Percentiles rank a stretch among this genome's conserved stretches.
Evolutionary conservation across 1,140 invertebrate species (phyloP).

Genomic region (Eciton burchellii): DNA sequence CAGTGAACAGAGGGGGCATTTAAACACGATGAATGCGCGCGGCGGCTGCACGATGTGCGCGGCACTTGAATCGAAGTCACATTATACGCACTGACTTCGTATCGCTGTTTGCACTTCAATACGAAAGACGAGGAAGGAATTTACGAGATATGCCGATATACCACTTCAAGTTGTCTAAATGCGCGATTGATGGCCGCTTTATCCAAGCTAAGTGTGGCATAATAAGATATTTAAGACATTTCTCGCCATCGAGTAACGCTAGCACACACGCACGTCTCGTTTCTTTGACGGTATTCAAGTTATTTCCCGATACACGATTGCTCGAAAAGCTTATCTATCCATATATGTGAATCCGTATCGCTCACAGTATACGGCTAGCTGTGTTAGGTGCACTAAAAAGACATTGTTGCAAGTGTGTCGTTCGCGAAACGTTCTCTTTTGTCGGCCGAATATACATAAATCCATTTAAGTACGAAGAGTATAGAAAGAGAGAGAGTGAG

Average conservation of each 20-base stretch:
- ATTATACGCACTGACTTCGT: conserved; percentile 5
- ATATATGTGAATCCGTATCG: background rate
- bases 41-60: conserved; percentile 13
- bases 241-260: conserved; percentile 33
- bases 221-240: conserved; percentile 24
- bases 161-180: background rate
- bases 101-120: conserved; percentile 11
- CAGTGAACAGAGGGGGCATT: conserved; percentile 57
- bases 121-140: conserved; percentile 5
- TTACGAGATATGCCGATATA: background rate
- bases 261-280: background rate
- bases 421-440: background rate
- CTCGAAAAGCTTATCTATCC: background rate
- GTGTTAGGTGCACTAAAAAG: background rate
- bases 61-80: background rate
- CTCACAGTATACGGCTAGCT: background rate
- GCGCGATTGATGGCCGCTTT: background rate
- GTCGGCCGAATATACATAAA: conserved; percentile 5
- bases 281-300: conserved; percentile 34
- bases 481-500: too few relatives aligned
- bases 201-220: conserved; percentile 17
- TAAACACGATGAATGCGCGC: conserved; percentile 31
- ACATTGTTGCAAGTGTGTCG: background rate
- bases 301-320: background rate
- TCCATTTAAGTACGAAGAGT: conserved; percentile 42